Evolutionary conservation across 2,888 invertebrate species (phyloP), one percentile per base, ranked within the genome.

Genomic region (Phragmatobia fuliginosa): DNA sequence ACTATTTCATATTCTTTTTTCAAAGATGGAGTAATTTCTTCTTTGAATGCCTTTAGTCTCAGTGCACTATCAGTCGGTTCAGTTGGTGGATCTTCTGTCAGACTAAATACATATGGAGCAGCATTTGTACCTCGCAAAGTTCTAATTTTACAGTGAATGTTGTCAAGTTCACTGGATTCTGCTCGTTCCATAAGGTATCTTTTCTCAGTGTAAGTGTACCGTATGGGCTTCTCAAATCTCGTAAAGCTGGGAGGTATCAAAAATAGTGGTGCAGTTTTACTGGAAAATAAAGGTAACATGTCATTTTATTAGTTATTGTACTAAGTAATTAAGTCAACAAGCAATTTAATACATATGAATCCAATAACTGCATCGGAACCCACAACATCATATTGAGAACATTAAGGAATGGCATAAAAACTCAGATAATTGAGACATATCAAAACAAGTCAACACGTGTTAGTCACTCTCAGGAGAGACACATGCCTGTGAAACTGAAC

Each of bases 221-320:
- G 86, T 59, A 92, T 90, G 11, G 96, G 94, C 31, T 95, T 96
- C 85, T 98, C 98, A 79, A 97, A 96, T 76, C 98, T 96, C 36
- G 98, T 97, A 90, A 98, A 98, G 52, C 96, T 94, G 31, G 97
- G 94, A 28, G 99, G 98, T n/a, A 97, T 96, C 56, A 98, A 93
- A 83, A 97, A 97, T 28, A 97, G 90, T 1, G 97, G 96, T 6
- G 96, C 93, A 62, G 89, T 87, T 71, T 88, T 74, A 41, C 94
- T 94, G 79, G n/a, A 59, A 60, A 67, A 62, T n/a, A 49, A 58
- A 31, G 5, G 8, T 1, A 5, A 62, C 6, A 8, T 18, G 5
- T 36, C 56, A 45, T 45, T 16, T 21, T 45, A 6, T 21, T 21
- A 45, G 21, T 7, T 3, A 33, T 7, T 33, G 7, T 33, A 33